phyloP scores from a whole-genome alignment of 2,797 vertebrate species.

The Gallirallus australis region DNA sequence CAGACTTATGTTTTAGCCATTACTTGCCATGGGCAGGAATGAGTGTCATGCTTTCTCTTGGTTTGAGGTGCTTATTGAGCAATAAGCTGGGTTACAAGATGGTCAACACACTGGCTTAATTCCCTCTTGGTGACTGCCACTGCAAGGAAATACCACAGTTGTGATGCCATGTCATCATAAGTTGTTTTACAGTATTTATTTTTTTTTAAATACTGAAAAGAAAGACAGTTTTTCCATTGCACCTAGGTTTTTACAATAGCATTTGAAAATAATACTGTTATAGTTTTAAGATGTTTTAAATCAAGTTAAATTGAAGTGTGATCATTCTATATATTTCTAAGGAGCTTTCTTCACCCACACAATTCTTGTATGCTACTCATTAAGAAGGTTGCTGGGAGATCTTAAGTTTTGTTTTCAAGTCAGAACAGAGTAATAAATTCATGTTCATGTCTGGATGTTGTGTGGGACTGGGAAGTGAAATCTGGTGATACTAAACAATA shows the following conservation, averaged over 20 bases:
- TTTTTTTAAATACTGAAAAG: background rate
- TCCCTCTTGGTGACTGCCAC: background rate
- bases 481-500: background rate
- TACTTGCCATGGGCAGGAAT: fast-evolving
- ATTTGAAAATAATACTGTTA: background rate
- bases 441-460: background rate
- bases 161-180: background rate
- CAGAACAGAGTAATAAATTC: background rate
- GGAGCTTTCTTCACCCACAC: background rate
- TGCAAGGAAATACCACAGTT: background rate
- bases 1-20: background rate
- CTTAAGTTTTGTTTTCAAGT: background rate
- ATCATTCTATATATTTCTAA: background rate
- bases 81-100: background rate
- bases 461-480: background rate
- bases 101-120: background rate
- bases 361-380: background rate
- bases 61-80: background rate
- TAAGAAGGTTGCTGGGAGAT: background rate
- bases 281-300: background rate
- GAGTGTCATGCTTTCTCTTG: background rate
- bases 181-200: no score
- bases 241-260: background rate
- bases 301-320: background rate
- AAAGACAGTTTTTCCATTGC: background rate